Conservation (phyloP, 2,113 vertebrate genomes). For the Myocastor coypus region DNA sequence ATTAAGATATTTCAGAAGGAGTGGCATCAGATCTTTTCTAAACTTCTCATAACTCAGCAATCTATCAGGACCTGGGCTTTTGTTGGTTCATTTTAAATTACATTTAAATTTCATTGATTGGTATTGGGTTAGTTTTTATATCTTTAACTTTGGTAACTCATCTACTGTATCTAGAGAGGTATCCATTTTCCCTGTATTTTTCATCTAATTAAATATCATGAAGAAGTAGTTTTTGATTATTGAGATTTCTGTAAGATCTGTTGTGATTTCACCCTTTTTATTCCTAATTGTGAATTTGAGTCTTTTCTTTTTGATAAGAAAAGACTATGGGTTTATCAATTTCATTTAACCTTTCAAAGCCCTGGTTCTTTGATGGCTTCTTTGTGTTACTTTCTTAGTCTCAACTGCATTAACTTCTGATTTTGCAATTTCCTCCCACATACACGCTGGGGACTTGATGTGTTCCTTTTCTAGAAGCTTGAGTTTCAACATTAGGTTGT, state of each 20-base stretch:
- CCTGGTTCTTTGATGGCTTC: not conserved
- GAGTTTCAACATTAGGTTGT: not conserved
- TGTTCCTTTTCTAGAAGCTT: not conserved
- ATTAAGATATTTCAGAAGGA: no score
- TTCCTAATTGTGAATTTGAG: not conserved
- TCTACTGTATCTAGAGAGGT: not conserved
- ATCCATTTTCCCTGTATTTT: not conserved
- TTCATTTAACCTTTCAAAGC: not conserved
- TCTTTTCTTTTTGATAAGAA: not conserved
- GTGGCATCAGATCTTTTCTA: no score
- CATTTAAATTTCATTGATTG: not conserved
- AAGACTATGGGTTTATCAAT: not conserved
- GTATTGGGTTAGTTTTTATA: not conserved
- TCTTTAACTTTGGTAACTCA: not conserved
- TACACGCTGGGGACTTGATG: no score
- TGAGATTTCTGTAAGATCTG: no score
- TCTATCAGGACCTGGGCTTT: no score
- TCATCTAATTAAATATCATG: not conserved
- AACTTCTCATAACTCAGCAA: no score
- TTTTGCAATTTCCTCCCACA: not conserved
- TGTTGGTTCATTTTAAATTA: not conserved
- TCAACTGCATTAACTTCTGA: not conserved
- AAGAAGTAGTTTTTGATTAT: no score
- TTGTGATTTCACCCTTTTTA: no score
- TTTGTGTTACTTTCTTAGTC: not conserved